Evolutionary conservation across 2,797 vertebrate genomes (phyloP).

Genomic region (Babyrousa celebensis): DNA sequence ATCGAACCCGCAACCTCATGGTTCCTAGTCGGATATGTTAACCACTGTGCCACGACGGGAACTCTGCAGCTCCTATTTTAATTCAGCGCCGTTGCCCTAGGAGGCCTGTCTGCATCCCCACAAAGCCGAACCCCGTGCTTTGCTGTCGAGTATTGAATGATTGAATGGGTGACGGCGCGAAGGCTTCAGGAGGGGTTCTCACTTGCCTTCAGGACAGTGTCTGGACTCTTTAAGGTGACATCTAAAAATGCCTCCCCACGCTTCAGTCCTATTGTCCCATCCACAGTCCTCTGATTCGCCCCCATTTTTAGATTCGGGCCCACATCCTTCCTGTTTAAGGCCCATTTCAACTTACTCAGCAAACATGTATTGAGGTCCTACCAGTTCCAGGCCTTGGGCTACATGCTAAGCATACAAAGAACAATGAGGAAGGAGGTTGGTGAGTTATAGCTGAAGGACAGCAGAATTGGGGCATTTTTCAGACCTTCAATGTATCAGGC

Average conservation of each 20-base stretch:
- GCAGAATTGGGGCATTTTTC: neutral
- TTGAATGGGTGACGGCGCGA: neutral
- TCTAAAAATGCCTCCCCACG: neutral
- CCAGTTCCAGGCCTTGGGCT: neutral
- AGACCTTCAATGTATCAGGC: neutral
- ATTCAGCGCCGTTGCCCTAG: neutral
- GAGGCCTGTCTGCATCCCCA: neutral
- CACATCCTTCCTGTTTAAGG: neutral
- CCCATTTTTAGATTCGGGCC: neutral
- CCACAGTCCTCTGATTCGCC: neutral
- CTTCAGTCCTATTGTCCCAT: neutral
- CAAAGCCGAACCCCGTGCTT: accelerated
- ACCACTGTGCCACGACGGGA: no score
- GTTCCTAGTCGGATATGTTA: no score
- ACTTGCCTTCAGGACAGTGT: neutral
- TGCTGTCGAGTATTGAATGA: neutral
- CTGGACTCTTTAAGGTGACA: neutral
- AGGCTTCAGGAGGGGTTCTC: neutral
- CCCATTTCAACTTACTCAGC: neutral
- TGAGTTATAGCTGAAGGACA: neutral
- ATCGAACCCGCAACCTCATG: no score
- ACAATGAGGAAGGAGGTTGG: neutral
- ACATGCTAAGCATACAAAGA: neutral
- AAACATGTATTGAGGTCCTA: neutral
- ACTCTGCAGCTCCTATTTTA: neutral